Evolutionary conservation across 2,888 invertebrate species (phyloP).

Genomic region (Orthosia cruda): DNA sequence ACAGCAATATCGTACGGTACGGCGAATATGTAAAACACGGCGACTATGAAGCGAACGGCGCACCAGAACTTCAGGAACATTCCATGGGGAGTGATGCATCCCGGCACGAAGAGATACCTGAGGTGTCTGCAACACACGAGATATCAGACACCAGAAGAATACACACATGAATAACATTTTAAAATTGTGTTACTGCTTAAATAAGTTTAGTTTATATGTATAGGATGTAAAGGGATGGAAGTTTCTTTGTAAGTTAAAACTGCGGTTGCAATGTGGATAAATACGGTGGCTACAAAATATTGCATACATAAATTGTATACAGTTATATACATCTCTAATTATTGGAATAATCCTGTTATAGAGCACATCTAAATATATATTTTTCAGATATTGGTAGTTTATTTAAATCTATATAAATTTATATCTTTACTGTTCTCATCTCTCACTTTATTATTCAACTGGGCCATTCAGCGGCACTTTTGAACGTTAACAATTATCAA

Average conservation of each 20-base stretch:
- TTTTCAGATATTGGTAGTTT: no score
- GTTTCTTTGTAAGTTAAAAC: neutral
- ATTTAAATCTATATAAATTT: no score
- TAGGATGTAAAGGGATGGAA: neutral
- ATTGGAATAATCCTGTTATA: no score
- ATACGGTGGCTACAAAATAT: no score
- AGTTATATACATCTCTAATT: no score
- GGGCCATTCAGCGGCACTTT: no score
- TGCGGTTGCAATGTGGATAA: no score
- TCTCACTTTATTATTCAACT: no score
- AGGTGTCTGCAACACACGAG: constrained; percentile 75
- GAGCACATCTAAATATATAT: no score
- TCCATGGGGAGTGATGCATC: constrained; percentile 88
- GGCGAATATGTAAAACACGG: constrained; percentile 81
- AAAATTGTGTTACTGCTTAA: constrained; percentile 26
- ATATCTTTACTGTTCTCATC: no score
- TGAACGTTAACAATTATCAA: no score
- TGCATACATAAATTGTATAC: neutral
- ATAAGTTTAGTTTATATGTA: constrained; percentile 23
- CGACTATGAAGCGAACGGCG: constrained; percentile 78
- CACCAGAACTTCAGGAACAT: constrained; percentile 89
- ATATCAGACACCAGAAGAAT: constrained; percentile 34
- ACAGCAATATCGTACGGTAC: constrained; percentile 88
- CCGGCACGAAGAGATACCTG: no score
- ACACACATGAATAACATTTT: constrained; percentile 37